Evolutionary conservation across 2,113 vertebrate genomes (phyloP).

Genomic region (Hypomesus transpacificus): DNA sequence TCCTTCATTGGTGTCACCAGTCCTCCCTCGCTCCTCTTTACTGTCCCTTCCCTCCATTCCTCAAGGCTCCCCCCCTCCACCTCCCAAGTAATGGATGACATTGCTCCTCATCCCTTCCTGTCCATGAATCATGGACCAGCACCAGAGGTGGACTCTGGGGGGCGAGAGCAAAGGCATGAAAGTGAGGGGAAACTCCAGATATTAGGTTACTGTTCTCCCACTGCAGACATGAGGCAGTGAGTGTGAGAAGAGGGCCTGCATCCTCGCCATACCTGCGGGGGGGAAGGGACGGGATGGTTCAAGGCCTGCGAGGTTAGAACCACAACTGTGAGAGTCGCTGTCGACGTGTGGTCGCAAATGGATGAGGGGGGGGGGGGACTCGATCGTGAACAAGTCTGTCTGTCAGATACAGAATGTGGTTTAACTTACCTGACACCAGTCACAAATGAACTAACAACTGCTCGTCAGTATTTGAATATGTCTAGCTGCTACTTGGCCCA

Average conservation of each 20-base stretch:
- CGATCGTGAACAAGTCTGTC: too few species aligned
- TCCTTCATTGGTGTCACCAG: constrained; percentile 13
- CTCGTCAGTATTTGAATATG: too few species aligned
- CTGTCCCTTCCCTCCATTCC: not conserved
- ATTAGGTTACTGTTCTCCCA: constrained; percentile 55
- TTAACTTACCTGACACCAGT: too few species aligned
- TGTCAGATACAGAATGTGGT: too few species aligned
- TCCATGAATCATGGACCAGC: constrained; percentile 55
- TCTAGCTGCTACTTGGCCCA: too few species aligned
- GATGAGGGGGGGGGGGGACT: too few species aligned
- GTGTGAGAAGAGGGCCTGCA: constrained; percentile 32
- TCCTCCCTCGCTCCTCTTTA: constrained; percentile 23
- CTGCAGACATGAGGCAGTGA: constrained; percentile 55
- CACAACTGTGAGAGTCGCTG: too few species aligned
- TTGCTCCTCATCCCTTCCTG: constrained; percentile 57
- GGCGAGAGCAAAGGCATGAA: constrained; percentile 46
- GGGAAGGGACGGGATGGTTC: too few species aligned
- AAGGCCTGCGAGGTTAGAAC: too few species aligned
- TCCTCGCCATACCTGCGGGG: constrained; percentile 12
- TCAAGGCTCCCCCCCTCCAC: constrained; percentile 4
- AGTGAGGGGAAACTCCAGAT: constrained; percentile 52
- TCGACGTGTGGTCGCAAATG: too few species aligned
- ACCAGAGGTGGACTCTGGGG: constrained; percentile 41
- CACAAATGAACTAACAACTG: too few species aligned
- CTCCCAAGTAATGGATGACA: constrained; percentile 52